Evolutionary conservation across 2,113 vertebrate species (phyloP).

Genomic region (Sturnus vulgaris): DNA sequence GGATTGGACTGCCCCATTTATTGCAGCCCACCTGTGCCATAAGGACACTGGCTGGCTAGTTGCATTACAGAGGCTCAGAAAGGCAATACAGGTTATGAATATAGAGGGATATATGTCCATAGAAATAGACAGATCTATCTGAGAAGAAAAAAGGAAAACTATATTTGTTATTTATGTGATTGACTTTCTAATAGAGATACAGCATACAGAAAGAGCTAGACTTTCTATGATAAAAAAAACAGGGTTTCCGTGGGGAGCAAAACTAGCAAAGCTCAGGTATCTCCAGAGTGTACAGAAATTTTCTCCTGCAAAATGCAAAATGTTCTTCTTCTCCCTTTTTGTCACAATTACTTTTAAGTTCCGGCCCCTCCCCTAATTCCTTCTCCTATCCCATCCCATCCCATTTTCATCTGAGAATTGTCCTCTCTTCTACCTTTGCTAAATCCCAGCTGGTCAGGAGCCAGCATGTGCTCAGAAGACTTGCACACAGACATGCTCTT

Average conservation of each 20-base stretch:
- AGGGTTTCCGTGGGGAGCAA: background rate
- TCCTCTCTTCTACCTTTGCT: background rate
- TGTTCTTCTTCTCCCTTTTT: background rate
- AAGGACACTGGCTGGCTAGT: background rate
- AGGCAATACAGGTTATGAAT: background rate
- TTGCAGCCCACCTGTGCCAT: background rate
- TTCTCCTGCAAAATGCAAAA: background rate
- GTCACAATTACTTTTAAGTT: background rate
- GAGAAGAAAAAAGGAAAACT: background rate
- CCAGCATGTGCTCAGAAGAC: background rate
- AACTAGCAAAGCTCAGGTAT: background rate
- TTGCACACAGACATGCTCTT: background rate
- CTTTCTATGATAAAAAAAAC: background rate
- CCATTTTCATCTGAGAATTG: background rate
- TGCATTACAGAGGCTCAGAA: background rate
- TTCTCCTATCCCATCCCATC: background rate
- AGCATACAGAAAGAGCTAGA: background rate
- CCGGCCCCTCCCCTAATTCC: background rate
- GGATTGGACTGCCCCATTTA: background rate
- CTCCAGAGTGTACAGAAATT: background rate
- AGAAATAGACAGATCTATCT: background rate
- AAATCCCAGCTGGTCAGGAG: background rate
- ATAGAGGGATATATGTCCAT: background rate
- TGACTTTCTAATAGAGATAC: background rate
- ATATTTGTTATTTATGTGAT: background rate